Base-by-base conservation (phyloP, 2,888 invertebrate genomes). In the Coleophora deauratella region DNA sequence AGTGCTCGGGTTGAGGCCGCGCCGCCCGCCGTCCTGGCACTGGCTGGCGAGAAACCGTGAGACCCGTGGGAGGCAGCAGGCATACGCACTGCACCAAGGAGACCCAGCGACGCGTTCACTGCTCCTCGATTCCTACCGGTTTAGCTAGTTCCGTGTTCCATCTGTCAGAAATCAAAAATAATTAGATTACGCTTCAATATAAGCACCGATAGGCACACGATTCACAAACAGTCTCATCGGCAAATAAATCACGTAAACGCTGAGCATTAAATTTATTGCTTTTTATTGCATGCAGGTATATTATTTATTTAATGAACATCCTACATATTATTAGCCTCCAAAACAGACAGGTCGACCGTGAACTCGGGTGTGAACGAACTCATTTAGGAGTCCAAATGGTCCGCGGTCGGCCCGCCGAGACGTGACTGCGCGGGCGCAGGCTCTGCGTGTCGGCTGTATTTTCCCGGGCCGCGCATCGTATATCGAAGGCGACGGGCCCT, bases 331-430 rank as follows among this genome's bases (percentile, higher is more conserved):
- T 73, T 70, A 70, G 59, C 68, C 67, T 66, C 54, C 53, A 59
- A 65, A 67, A 55, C 57, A 62, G 57, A 43, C 51, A 46, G 55
- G 47, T 45, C 62, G 75, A 59, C 75, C 74, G 61, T 75, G 75
- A 78, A 74, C 74, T 68, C 67, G 45, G 44, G 38, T 72, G 76
- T 76, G 72, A 82, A 81, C 67, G 80, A 81, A 78, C 82, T 78
- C 82, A 73, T 78, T 81, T 78, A 75, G 66, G 66, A 74, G 70
- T 76, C 74, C 60, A 72, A 76, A 78, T 72, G 67, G 59, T 72
- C 66, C 70, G 54, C 51, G 54, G 50, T 45, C 45, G 11, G 59
- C 55, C 62, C 57, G 62, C 63, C 57, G 62, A 62, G 70, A 73
- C 76, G 77, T 73, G 77, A 75, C 68, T 67, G 27, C 33, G 31